Evolutionary conservation across 1,140 invertebrate species (phyloP), one percentile per base, ranked within the genome.

Genomic region (Bombus confusus): DNA sequence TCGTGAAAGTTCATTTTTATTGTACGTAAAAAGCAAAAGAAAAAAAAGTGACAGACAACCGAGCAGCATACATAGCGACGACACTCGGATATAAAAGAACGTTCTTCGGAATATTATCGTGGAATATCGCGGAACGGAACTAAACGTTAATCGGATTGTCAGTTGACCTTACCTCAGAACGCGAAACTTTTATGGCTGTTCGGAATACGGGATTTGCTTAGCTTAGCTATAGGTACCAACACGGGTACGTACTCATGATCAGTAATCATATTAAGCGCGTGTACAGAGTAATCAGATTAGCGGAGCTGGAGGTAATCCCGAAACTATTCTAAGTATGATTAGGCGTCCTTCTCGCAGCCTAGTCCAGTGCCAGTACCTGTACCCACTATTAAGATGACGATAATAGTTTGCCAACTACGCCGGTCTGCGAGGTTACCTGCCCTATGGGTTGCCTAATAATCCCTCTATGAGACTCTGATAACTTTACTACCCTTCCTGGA

Each of bases 251-350:
- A 93, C 94, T 95, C 93, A 94, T 95, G 94, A 95, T 95, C 94
- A 94, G 94, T 95, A 95, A 95, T 95, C 94, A 95, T 95, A 95
- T 95, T 95, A 95, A 95, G 94, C 94, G 94, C 93, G 94, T 95
- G 94, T 95, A 94, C 93, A 90, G 91, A 92, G 91, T 95, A 95
- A 95, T 95, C 94, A 94, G 94, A 95, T 95, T 95, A 95, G 94
- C 91, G 94, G 92, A 94, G 93, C 92, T 93, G 92, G 93, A 93
- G 93, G 93, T 95, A 95, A 95, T 95, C 94, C 94, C 91, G 94
- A 95, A 95, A 95, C 94, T 95, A 95, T 95, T 95, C 94, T 95
- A 95, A 95, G 95, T 95, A 95, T 95, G 94, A 95, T 95, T 95
- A 95, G 95, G 93, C 94, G 92, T 95, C 93, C 91, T 94, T 93